These are phyloP conservation scores for Mionectes macconnelli DNA, from an alignment of 2,113 vertebrate genomes.

Conservation along the genomic window DNA sequence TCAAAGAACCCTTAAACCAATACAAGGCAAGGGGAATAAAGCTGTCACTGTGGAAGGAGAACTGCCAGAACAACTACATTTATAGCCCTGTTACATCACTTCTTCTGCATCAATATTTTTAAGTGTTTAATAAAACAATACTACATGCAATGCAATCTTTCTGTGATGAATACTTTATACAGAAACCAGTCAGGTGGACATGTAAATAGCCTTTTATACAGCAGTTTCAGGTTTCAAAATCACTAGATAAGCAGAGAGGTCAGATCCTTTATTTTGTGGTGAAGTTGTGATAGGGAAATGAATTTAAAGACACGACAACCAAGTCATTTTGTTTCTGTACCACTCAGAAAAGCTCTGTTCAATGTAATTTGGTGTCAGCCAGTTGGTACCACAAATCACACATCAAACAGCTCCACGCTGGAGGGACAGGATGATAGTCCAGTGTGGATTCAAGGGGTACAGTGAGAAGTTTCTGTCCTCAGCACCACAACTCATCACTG, in stretches of 20 bases:
- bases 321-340: background rate
- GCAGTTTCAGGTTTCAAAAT: background rate
- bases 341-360: background rate
- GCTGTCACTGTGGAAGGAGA: background rate
- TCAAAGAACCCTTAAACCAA: background rate
- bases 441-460: background rate
- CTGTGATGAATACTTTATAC: background rate
- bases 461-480: background rate
- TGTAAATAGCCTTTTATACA: background rate
- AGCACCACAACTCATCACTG: background rate
- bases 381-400: background rate
- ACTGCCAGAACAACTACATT: background rate
- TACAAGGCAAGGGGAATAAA: constrained; percentile 1
- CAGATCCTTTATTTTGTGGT: background rate
- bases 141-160: background rate
- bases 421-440: background rate
- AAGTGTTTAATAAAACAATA: constrained; percentile 42
- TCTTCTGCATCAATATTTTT: constrained; percentile 5
- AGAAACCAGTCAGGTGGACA: background rate
- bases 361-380: background rate
- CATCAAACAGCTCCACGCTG: background rate
- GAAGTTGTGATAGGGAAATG: background rate
- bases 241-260: background rate
- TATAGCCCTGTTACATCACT: background rate
- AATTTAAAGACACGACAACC: background rate